A percentile compares a stretch with the other conserved stretches of the same genome.
These are phyloP conservation scores for Catharus fuscescens DNA, from an alignment of 2,113 vertebrate genomes.

Conservation along the genomic window DNA sequence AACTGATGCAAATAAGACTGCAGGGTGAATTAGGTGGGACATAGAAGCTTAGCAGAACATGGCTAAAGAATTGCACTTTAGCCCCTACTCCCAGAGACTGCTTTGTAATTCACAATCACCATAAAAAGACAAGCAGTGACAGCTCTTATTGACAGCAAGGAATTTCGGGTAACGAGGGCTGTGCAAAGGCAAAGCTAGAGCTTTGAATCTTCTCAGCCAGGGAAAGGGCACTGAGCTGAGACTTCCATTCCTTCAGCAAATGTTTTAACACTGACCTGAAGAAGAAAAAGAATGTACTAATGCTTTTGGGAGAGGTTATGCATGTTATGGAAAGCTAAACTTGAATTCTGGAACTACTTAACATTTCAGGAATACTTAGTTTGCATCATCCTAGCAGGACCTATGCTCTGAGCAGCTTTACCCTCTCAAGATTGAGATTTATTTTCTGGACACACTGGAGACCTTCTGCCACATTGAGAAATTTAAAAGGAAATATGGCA, in stretches of 20 bases:
- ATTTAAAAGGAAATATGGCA: neutral
- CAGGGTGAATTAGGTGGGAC: neutral
- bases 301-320: neutral
- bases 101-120: neutral
- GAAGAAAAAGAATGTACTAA: neutral
- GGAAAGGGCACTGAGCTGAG: neutral
- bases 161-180: neutral
- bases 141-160: neutral
- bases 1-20: neutral
- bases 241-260: neutral
- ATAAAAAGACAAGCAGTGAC: neutral
- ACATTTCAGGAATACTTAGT: neutral
- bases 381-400: neutral
- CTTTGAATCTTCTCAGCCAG: neutral
- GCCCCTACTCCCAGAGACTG: neutral
- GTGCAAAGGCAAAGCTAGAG: neutral
- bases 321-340: neutral
- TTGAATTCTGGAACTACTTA: neutral
- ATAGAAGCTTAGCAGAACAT: neutral
- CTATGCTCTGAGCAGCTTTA: neutral
- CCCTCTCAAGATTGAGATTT: neutral
- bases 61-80: neutral
- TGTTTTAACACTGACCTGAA: neutral
- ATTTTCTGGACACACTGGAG: neutral
- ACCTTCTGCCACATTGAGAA: neutral